Conservation (phyloP, 1,140 invertebrate species). For the Sarcophaga bullata region DNA sequence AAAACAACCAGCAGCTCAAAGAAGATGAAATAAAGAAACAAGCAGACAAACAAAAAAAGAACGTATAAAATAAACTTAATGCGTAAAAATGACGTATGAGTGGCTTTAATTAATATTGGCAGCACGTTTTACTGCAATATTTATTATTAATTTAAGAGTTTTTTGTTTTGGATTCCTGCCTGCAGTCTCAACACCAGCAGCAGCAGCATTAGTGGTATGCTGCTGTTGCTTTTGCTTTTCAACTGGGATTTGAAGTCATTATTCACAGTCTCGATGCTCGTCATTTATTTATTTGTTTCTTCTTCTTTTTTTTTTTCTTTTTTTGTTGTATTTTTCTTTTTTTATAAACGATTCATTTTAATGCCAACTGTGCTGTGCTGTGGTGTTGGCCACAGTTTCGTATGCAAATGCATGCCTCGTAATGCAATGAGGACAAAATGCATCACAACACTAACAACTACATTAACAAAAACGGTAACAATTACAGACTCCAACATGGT, state of each 20-base stretch:
- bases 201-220: not conserved
- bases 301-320: not conserved
- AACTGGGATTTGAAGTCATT: not conserved
- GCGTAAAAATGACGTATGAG: conserved; percentile 18
- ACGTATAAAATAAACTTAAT: conserved; percentile 12
- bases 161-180: not conserved
- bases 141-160: conserved; percentile 19
- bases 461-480: too few species aligned
- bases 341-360: conserved; percentile 10
- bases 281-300: not conserved
- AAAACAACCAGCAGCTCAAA: not conserved
- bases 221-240: not conserved
- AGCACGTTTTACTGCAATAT: conserved; percentile 27
- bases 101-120: conserved; percentile 35
- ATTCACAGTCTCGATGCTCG: not conserved
- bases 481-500: not conserved
- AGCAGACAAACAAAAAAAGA: not conserved
- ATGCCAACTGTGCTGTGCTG: conserved; percentile 17
- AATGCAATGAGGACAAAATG: not conserved
- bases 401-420: not conserved
- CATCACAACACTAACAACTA: not conserved
- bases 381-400: not conserved
- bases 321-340: not conserved
- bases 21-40: not conserved
- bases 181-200: not conserved